Conservation (phyloP, 64 coral and sea anemone species). For the Stichodactyla mertensii region DNA sequence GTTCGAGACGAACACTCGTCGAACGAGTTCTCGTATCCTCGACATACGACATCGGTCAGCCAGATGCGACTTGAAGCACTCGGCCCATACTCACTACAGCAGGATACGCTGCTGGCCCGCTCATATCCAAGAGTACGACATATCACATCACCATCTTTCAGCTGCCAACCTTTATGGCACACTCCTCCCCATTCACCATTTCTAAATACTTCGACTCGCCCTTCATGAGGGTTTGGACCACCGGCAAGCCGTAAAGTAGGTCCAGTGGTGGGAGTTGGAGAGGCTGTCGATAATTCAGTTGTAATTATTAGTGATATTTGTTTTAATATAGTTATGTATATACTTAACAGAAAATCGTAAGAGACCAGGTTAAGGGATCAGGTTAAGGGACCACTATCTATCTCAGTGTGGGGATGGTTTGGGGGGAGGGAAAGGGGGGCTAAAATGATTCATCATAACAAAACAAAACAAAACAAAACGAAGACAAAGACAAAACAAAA, state of each 20-base stretch:
- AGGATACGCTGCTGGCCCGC: slow-evolving; percentile 7
- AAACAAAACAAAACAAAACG: too few species aligned
- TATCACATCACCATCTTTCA: slow-evolving; percentile 7
- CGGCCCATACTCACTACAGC: slow-evolving; percentile 16
- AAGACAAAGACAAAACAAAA: too few species aligned
- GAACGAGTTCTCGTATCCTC: slow-evolving; percentile 28
- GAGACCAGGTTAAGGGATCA: too few species aligned
- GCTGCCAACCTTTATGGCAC: neutral
- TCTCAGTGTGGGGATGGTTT: too few species aligned
- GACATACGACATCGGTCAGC: slow-evolving; percentile 47
- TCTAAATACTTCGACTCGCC: slow-evolving; percentile 6
- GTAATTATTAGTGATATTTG: too few species aligned
- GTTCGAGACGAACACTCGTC: neutral
- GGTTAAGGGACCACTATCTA: too few species aligned
- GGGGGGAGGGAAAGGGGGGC: too few species aligned
- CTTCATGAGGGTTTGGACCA: slow-evolving; percentile 8
- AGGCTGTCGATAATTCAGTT: neutral
- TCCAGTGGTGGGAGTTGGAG: neutral
- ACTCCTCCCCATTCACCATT: slow-evolving; percentile 13
- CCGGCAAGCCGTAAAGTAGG: slow-evolving; percentile 3
- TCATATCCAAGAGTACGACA: slow-evolving; percentile 20
- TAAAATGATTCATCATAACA: too few species aligned
- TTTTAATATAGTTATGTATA: too few species aligned
- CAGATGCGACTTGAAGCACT: slow-evolving; percentile 19
- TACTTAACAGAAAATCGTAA: too few species aligned